A percentile compares a stretch with the other conserved stretches of the same genome.
Conservation (phyloP, 2,888 invertebrate species). For the Antheraea yamamai region DNA sequence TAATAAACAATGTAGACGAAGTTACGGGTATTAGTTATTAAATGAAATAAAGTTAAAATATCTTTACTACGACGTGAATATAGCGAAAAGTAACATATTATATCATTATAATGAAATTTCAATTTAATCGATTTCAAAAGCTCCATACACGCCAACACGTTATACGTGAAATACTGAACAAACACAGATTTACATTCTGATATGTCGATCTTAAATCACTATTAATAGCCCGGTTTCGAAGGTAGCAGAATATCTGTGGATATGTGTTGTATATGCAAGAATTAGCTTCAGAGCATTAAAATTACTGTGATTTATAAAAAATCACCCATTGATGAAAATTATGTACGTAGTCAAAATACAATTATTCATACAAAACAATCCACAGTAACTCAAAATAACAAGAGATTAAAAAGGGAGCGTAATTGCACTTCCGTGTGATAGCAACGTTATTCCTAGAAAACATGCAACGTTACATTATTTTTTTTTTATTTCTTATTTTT, state of each 20-base stretch:
- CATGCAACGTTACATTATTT: slow-evolving; percentile 1
- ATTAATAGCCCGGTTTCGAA: background rate
- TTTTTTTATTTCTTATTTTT: no score
- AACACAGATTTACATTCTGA: background rate
- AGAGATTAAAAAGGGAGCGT: background rate
- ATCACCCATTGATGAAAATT: background rate
- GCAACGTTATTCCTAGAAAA: background rate
- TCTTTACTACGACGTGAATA: no score
- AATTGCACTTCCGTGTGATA: background rate
- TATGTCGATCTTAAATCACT: background rate
- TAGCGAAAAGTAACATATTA: background rate
- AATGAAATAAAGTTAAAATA: background rate
- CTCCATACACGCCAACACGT: background rate
- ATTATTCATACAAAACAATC: background rate
- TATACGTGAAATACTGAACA: background rate
- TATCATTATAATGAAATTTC: no score
- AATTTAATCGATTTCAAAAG: background rate
- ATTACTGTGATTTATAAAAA: background rate
- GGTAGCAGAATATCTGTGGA: no score
- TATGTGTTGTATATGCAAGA: no score
- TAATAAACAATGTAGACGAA: no score
- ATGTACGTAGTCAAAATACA: background rate
- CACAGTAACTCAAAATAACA: background rate
- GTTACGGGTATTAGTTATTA: background rate
- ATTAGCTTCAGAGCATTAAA: no score